A percentile compares a stretch with the other conserved stretches of the same genome.
phyloP scores from a whole-genome alignment of 1,140 invertebrate genomes.

The Magallana ariakensis region DNA sequence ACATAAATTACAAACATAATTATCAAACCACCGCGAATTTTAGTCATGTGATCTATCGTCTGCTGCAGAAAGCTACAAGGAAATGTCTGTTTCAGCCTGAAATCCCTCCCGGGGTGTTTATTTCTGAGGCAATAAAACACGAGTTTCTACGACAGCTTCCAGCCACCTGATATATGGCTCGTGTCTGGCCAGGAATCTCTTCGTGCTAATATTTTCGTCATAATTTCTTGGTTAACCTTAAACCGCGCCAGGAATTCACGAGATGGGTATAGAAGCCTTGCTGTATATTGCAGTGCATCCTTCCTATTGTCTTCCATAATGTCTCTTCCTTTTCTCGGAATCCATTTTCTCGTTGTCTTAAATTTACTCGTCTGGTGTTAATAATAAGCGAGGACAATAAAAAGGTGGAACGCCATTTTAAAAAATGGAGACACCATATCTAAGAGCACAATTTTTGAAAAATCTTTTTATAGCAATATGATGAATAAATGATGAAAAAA shows the following conservation, averaged over 20 bases:
- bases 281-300: too few relatives aligned
- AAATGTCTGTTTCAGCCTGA: not conserved
- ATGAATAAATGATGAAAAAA: too few relatives aligned
- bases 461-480: too few relatives aligned
- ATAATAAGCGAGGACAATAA: too few relatives aligned
- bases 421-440: too few relatives aligned
- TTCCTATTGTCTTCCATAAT: too few relatives aligned
- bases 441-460: too few relatives aligned
- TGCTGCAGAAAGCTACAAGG: not conserved
- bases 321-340: too few relatives aligned
- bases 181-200: slow-evolving; percentile 11
- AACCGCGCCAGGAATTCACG: not conserved
- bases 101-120: slow-evolving; percentile 25
- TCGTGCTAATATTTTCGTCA: slow-evolving; percentile 24
- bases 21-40: slow-evolving; percentile 3
- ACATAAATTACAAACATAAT: slow-evolving; percentile 37
- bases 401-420: too few relatives aligned
- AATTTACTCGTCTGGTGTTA: too few relatives aligned
- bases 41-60: slow-evolving; percentile 33
- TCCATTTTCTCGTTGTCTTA: too few relatives aligned
- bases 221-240: slow-evolving; percentile 34
- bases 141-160: slow-evolving; percentile 21
- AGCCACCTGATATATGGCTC: slow-evolving; percentile 26
- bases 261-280: not conserved
- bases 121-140: slow-evolving; percentile 35